phyloP scores from a whole-genome alignment of 1,140 invertebrate genomes.

The Polyergus mexicanus region DNA sequence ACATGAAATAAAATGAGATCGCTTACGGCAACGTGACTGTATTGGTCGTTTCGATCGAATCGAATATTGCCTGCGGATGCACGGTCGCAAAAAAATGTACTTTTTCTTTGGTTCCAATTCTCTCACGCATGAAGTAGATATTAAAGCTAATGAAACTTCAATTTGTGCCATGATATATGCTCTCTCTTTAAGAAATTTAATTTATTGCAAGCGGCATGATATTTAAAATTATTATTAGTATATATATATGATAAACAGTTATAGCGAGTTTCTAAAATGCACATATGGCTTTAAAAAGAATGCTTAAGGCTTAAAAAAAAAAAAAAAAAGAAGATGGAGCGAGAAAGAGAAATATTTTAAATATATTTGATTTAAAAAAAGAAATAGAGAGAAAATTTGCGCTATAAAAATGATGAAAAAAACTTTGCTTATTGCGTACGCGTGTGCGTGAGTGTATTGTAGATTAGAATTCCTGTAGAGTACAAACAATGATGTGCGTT shows the following conservation, averaged over 20 bases:
- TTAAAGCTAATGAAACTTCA: constrained; percentile 11
- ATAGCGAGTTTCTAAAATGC: neutral
- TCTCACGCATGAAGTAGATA: constrained; percentile 4
- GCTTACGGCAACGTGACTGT: constrained; percentile 33
- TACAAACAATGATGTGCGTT: constrained; percentile 1
- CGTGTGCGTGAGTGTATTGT: neutral
- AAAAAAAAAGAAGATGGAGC: too few relatives aligned
- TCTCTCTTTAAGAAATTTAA: neutral
- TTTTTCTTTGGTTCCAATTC: constrained; percentile 4
- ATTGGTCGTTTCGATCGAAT: neutral
- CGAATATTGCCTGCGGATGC: neutral
- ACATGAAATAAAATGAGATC: constrained; percentile 45
- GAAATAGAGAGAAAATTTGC: neutral
- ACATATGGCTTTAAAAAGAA: neutral
- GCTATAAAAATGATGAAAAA: constrained; percentile 7
- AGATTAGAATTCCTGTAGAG: neutral
- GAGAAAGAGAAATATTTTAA: neutral
- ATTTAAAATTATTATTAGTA: neutral
- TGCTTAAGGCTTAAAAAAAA: too few relatives aligned
- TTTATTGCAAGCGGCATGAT: neutral
- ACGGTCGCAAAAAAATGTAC: neutral
- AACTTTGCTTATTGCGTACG: neutral
- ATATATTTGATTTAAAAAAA: neutral
- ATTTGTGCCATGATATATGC: neutral
- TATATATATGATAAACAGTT: neutral